Evolutionary conservation across 2,113 vertebrate species (phyloP).

Genomic region (Sakesphorus luctuosus): DNA sequence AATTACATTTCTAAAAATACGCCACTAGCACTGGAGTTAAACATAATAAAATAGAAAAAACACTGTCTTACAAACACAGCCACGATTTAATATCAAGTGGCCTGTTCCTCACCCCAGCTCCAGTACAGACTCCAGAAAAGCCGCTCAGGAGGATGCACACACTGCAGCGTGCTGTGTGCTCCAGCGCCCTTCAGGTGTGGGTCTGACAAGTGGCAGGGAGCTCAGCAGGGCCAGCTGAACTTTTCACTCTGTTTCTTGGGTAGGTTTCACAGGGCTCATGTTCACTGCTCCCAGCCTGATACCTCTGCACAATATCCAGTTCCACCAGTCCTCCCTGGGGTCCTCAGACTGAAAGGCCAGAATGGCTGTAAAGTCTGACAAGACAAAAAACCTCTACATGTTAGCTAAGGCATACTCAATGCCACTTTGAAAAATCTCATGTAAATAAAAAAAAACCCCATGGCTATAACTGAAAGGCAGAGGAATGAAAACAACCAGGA

Average conservation of each 20-base stretch:
- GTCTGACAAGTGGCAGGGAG: background rate
- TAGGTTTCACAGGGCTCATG: background rate
- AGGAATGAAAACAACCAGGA: background rate
- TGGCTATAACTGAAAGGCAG: background rate
- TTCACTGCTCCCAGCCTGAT: accelerated
- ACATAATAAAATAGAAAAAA: background rate
- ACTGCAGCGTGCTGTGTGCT: accelerated
- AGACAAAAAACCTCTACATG: background rate
- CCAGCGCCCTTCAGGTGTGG: background rate
- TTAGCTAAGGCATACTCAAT: background rate
- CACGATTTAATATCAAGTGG: accelerated
- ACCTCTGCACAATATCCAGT: background rate
- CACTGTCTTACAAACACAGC: background rate
- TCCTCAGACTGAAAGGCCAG: background rate
- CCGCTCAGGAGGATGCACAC: background rate
- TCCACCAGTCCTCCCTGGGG: background rate
- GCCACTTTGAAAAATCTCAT: background rate
- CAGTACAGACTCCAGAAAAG: accelerated
- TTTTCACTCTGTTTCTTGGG: background rate
- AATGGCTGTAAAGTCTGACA: background rate
- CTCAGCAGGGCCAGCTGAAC: background rate
- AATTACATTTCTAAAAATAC: background rate
- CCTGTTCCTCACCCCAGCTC: background rate
- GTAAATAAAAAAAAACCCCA: background rate
- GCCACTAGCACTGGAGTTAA: background rate